Conservation (phyloP, 2,888 invertebrate species). For the Tetanocera ferruginea region DNA sequence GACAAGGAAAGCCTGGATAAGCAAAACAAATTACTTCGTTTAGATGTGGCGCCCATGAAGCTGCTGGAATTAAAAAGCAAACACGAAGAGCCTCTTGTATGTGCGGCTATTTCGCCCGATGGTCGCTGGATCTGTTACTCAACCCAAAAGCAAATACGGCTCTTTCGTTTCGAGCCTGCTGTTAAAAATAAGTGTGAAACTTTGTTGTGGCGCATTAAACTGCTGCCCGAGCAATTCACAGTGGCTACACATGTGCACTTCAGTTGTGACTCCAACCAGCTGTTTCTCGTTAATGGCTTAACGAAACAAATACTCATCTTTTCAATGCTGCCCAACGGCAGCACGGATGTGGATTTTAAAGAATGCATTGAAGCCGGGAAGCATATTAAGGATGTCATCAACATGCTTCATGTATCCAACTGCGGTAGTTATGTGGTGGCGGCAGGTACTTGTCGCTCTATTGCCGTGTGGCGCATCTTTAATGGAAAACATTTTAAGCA, state of each 20-base stretch:
- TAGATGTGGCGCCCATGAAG: constrained; percentile 74
- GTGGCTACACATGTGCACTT: constrained; percentile 69
- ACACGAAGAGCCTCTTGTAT: constrained; percentile 77
- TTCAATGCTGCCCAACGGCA: constrained; percentile 60
- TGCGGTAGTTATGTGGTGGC: constrained; percentile 77
- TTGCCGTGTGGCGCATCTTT: constrained; percentile 75
- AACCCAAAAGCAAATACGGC: constrained; percentile 75
- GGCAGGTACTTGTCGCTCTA: constrained; percentile 76
- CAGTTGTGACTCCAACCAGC: constrained; percentile 65
- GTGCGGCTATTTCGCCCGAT: constrained; percentile 79
- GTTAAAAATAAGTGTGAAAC: constrained; percentile 50
- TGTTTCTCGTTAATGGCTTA: constrained; percentile 69
- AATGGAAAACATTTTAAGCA: constrained; percentile 69
- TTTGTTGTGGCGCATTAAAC: constrained; percentile 63
- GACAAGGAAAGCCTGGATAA: not conserved
- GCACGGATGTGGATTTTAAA: constrained; percentile 59
- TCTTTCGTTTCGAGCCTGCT: constrained; percentile 69
- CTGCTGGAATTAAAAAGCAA: constrained; percentile 78
- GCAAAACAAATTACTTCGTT: constrained; percentile 42
- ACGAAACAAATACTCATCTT: constrained; percentile 69
- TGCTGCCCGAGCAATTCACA: constrained; percentile 64
- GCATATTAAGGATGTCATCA: constrained; percentile 73
- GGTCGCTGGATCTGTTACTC: constrained; percentile 83
- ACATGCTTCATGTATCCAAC: constrained; percentile 71
- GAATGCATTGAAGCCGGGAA: constrained; percentile 66